Base-by-base conservation (phyloP, 2,888 invertebrate genomes). In the Dugesia japonica region DNA sequence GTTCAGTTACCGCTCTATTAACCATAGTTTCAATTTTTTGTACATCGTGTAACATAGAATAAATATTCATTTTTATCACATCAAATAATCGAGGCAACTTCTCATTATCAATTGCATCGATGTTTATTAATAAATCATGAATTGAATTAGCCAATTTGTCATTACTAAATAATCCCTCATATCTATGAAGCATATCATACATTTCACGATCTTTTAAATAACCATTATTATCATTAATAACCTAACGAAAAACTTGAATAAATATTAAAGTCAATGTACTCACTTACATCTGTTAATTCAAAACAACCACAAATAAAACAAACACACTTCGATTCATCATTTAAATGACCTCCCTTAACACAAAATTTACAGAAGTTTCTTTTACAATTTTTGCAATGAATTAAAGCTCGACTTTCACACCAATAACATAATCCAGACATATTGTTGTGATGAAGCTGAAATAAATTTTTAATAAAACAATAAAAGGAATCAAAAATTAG, bases 321-420 rank as follows among this genome's bases (percentile, higher is more conserved):
- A 7, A 56, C 56, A 56, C n/a, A n/a, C 7, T 23, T 23, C 56
- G 7, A 4, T 23, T 56, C 56, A 23, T 56, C 56, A n/a, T 4
- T 9, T 7, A n/a, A 56, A 56, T 20, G 56, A 56, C 23, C 56
- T 9, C 7, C 17, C 17, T 56, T 56, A 56, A 56, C 20, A 56
- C 56, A 56, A 23, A 56, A 56, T 56, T 56, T 56, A n/a, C 56
- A 56, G 56, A 56, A 56, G 23, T n/a, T 56, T 56, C 56, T 56
- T n/a, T 56, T n/a, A 56, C 56, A 56, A 56, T 56, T n/a, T n/a
- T 56, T 56, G 23, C 56, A 56, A 4, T 56, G 56, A 1, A 56
- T 23, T n/a, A 56, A 20, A 4, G 4, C 56, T 20, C 23, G 1
- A n/a, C n/a, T 20, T 23, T 56, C 56, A 23, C 56, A 56, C 56